Evolutionary conservation across 2,888 invertebrate species (phyloP).

Genomic region (Drosophila mettleri): DNA sequence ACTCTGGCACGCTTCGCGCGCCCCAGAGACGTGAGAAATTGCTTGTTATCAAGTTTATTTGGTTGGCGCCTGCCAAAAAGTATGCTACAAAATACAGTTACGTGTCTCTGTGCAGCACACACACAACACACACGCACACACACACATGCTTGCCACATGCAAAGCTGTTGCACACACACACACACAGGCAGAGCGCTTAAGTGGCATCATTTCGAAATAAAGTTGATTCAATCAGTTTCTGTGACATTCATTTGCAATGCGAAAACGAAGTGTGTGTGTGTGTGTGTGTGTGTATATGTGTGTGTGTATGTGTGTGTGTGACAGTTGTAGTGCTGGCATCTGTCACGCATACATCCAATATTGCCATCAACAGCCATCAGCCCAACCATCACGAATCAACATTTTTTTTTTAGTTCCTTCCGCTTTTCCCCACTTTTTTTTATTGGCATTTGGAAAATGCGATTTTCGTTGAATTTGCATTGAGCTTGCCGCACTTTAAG

Average conservation of each 20-base stretch:
- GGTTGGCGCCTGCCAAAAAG: conserved; percentile 77
- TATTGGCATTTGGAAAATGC: conserved; percentile 18
- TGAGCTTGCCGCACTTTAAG: conserved; percentile 4
- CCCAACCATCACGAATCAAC: conserved; percentile 31
- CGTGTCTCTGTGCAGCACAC: conserved; percentile 41
- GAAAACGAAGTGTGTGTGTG: conserved; percentile 20
- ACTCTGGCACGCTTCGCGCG: conserved; percentile 62
- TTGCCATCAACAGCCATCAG: conserved; percentile 46
- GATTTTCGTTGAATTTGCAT: not conserved
- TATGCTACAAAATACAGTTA: conserved; percentile 64
- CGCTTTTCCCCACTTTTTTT: conserved; percentile 10
- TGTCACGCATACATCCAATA: conserved; percentile 75
- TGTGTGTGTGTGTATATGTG: conserved; percentile 23
- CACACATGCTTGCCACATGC: conserved; percentile 48
- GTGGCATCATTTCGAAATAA: conserved; percentile 85
- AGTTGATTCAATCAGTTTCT: conserved; percentile 85
- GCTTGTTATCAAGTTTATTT: conserved; percentile 83
- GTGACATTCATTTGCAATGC: conserved; percentile 58
- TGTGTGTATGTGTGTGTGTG: conserved; percentile 33
- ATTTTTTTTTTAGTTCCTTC: not conserved
- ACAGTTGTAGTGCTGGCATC: conserved; percentile 51
- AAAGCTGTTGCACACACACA: conserved; percentile 58
- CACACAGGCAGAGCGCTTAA: conserved; percentile 64
- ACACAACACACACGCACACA: conserved; percentile 13
- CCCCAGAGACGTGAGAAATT: conserved; percentile 82